Evolutionary conservation across 2,888 invertebrate genomes (phyloP).

Genomic region (Periphyllus acericola): DNA sequence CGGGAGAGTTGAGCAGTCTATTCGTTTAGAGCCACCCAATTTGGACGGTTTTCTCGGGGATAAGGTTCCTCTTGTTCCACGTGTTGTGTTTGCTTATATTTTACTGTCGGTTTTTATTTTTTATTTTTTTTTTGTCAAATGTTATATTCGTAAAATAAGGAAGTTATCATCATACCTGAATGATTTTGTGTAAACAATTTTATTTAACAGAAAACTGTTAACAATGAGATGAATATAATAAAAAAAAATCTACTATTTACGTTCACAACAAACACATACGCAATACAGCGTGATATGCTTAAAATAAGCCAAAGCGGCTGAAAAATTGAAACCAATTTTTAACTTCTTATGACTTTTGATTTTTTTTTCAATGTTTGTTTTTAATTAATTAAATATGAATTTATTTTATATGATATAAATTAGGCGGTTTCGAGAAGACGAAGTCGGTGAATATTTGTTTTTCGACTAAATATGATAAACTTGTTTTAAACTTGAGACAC

Average conservation of each 20-base stretch:
- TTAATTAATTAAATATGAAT: too few relatives aligned
- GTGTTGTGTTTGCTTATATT: slow-evolving; percentile 2
- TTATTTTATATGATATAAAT: too few relatives aligned
- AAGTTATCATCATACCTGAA: neutral
- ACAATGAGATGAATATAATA: too few relatives aligned
- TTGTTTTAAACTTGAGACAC: neutral
- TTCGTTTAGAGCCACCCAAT: slow-evolving; percentile 13
- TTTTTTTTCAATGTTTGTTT: too few relatives aligned
- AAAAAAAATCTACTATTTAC: too few relatives aligned
- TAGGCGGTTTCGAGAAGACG: too few relatives aligned
- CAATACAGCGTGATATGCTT: too few relatives aligned
- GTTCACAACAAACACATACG: too few relatives aligned
- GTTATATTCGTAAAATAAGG: neutral
- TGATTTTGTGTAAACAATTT: neutral
- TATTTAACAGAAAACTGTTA: too few relatives aligned
- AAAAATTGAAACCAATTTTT: too few relatives aligned
- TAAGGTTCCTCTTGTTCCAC: neutral
- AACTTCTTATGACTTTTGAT: too few relatives aligned
- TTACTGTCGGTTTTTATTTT: neutral
- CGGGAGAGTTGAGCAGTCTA: neutral
- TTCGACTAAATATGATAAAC: neutral
- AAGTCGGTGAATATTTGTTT: neutral
- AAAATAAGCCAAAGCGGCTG: too few relatives aligned
- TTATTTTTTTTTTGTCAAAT: slow-evolving; percentile 13
- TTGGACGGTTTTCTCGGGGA: slow-evolving; percentile 5